These are phyloP conservation scores for Chydorus sphaericus DNA, from an alignment of 2,888 invertebrate genomes.

Conservation along the genomic window DNA sequence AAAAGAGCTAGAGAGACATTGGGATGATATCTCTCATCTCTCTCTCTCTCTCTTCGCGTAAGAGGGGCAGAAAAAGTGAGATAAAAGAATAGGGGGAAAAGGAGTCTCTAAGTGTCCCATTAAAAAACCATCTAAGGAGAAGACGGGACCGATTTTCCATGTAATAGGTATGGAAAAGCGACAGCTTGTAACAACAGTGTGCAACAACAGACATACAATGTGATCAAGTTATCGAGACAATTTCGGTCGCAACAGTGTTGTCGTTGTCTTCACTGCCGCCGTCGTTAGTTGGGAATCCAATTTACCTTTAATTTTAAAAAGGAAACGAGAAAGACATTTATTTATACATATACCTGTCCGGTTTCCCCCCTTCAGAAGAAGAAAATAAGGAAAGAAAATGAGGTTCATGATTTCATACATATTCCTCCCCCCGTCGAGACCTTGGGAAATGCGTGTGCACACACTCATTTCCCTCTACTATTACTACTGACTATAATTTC, in stretches of 20 bases:
- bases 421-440: neutral
- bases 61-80: neutral
- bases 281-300: neutral
- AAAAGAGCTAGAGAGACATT: neutral
- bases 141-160: neutral
- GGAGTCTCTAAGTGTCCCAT: neutral
- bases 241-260: neutral
- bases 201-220: neutral
- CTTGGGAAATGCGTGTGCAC: no score
- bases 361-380: no score
- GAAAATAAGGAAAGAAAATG: neutral
- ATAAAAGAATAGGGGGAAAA: neutral
- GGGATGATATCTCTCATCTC: neutral
- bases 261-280: neutral
- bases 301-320: slow-evolving; percentile 3
- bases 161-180: neutral
- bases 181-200: neutral
- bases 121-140: neutral
- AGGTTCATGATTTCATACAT: neutral
- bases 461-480: neutral
- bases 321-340: no score
- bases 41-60: neutral
- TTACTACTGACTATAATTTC: neutral
- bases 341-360: no score
- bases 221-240: neutral